These are phyloP conservation scores for Coryphaenoides rupestris DNA, from an alignment of 2,113 vertebrate species.

Conservation along the genomic window DNA sequence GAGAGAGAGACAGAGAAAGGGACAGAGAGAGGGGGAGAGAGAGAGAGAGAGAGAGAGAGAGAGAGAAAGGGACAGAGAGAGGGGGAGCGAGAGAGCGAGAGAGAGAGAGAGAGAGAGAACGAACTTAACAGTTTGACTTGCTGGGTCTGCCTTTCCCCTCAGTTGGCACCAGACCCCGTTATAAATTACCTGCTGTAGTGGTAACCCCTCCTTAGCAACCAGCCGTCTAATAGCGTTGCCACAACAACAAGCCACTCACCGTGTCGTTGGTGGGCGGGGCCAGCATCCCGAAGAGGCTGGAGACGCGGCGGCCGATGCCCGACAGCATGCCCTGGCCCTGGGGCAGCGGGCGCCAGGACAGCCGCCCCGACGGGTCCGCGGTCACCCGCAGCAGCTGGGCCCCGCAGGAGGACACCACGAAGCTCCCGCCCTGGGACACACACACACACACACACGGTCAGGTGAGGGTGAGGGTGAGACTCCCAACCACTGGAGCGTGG, in stretches of 20 bases:
- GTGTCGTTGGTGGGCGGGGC: conserved; percentile 77
- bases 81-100: not conserved
- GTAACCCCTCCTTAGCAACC: too few species aligned
- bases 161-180: too few species aligned
- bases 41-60: too few species aligned
- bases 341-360: conserved; percentile 77
- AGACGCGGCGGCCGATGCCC: conserved; percentile 89
- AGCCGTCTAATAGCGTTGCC: too few species aligned
- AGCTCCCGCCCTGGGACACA: conserved; percentile 81
- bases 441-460: conserved; percentile 8
- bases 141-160: too few species aligned
- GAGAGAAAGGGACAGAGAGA: not conserved
- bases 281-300: conserved; percentile 90
- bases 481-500: too few species aligned
- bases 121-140: not conserved
- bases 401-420: conserved; percentile 81
- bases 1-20: not conserved
- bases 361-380: conserved; percentile 79
- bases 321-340: conserved; percentile 92
- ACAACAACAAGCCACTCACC: conserved; percentile 69
- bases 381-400: conserved; percentile 78
- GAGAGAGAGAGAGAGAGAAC: not conserved
- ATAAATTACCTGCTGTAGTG: too few species aligned
- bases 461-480: not conserved
- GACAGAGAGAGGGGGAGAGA: not conserved